Evolutionary conservation across 2,888 invertebrate species (phyloP), one percentile per base, ranked within the genome.

Genomic region (Dexiosoma caninum): DNA sequence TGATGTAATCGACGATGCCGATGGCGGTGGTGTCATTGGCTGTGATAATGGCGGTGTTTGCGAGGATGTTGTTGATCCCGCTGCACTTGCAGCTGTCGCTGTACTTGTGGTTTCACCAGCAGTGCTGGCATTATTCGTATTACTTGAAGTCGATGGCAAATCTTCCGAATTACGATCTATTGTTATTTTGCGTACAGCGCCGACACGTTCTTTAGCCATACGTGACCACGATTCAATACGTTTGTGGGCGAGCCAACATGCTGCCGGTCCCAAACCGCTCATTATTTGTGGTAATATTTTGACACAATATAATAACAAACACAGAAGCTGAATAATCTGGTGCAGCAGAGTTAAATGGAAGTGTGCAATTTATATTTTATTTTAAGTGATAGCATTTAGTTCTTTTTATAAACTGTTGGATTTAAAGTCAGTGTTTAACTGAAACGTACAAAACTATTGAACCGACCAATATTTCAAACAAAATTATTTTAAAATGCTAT

Each of bases 211-310:
- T 86, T 94, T 92, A 53, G 95, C 95, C 59, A 94, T 94, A 71
- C 93, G 91, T 2, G 95, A 95, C 95, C 95, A 95, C 8, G 94
- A 94, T 88, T 95, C 95, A 51, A 95, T 91, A 82, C 94, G 91
- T 88, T 95, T 95, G 89, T 95, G 95, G 27, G 95, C 94, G 81
- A 94, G 93, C 95, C 95, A 95, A 85, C 94, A 94, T 78, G 94
- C 93, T 14, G 94, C 93, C 74, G 94, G 95, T 84, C 94, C 94
- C 85, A 94, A 91, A 74, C 94, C 94, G 89, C 93, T 93, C 93
- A 93, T 93, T 77, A 81, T 74, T 84, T 72, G 76, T 67, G 81
- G 72, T 67, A 78, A 83, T 76, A 78, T 81, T 81, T 81, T 81
- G 77, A 64, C 27, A 42, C 62, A 62, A 64, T 72, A 19, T 16